These are phyloP conservation scores for Sphinx pinastri DNA, from an alignment of 2,888 invertebrate genomes.

Conservation along the genomic window DNA sequence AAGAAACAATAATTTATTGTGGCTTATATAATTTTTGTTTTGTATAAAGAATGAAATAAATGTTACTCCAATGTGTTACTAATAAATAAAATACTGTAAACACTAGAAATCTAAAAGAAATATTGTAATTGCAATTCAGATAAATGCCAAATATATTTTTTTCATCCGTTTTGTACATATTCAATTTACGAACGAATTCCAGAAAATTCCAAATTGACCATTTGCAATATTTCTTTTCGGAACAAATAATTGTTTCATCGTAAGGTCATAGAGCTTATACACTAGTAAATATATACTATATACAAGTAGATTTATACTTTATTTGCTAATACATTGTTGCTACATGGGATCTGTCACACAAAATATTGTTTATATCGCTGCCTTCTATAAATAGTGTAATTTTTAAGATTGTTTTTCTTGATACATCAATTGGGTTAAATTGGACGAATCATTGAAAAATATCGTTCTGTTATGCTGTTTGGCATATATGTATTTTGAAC, in stretches of 20 bases:
- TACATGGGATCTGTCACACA: constrained; percentile 17
- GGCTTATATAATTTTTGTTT: background rate
- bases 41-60: background rate
- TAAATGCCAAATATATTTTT: background rate
- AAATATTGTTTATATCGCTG: background rate
- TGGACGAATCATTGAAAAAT: no score
- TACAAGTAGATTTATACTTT: constrained; percentile 31
- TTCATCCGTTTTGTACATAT: no score
- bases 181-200: no score
- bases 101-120: constrained; percentile 4
- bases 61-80: background rate
- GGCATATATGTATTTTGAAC: no score
- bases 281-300: constrained; percentile 27
- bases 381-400: background rate
- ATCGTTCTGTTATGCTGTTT: no score
- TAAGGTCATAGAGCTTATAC: constrained; percentile 41
- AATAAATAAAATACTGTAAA: background rate
- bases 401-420: background rate
- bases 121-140: background rate
- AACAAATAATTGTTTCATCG: background rate
- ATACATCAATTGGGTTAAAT: no score
- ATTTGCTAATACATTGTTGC: constrained; percentile 24
- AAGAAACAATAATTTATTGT: no score
- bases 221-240: constrained; percentile 13
- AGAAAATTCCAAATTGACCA: background rate